Base-by-base conservation (phyloP, 1,140 invertebrate species). In the Coelopa frigida region DNA sequence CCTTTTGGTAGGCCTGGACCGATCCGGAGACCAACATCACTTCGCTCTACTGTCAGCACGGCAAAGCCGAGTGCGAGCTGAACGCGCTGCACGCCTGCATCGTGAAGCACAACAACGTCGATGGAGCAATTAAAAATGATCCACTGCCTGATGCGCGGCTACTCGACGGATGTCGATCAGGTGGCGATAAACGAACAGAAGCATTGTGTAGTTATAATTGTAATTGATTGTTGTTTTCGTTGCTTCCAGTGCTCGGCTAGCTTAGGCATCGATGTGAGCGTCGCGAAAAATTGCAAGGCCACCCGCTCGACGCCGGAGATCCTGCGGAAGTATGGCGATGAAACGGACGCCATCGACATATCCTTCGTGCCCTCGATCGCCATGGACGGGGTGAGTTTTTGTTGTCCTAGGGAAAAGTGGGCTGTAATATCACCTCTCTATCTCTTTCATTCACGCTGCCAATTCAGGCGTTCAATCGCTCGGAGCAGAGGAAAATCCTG, bases 31-130 rank as follows among this genome's bases (percentile, higher is more conserved):
- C 45, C 7, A 44, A 48, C 21, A 36, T 46, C 35, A 44, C 32
- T 3, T 44, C 24, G 3, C 24, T 68, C 1, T 56, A 36, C 12
- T 68, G 65, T 20, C 65, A 68, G 37, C 65, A 68, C 17, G 58
- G 58, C 1, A 22, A 33, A 1, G 32, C 31, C 1, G 65, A 68
- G 36, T 68, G 65, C 39, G 60, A 68, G 18, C 42, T 66, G 5
- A 68, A 68, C 59, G 64, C 60, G 0, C 26, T 66, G 4, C 65
- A 68, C 20, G 61, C 54, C 24, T 68, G 65, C 11, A 49, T 68
- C 22, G 37, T 68, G 5, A 65, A 68, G 36, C 46, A 54, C 12
- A 22, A 55, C 24, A 47, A 47, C 2, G 27, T n/a, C 52, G 8
- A 14, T 41, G 6, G 24, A 52, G 2, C 55, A 63, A 11, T 58